Evolutionary conservation across 2,888 invertebrate genomes (phyloP).

Genomic region (Scaptomyza polygonia): DNA sequence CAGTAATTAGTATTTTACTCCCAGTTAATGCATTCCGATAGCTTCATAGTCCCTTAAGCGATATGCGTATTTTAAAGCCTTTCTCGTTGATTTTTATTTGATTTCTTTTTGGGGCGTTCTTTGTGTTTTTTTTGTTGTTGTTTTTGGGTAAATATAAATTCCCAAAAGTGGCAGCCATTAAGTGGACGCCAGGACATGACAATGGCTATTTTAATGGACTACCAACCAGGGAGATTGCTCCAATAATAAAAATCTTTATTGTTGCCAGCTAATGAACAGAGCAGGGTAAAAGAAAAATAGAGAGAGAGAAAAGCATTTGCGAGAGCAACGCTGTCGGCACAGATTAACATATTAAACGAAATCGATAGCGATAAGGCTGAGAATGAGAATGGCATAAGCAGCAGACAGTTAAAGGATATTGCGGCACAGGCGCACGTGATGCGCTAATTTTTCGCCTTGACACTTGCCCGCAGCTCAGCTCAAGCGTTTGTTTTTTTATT

Average conservation of each 20-base stretch:
- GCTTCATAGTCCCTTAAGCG: slow-evolving; percentile 55
- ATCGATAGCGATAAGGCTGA: slow-evolving; percentile 67
- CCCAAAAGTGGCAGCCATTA: slow-evolving; percentile 62
- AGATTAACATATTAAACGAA: slow-evolving; percentile 80
- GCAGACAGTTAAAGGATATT: slow-evolving; percentile 66
- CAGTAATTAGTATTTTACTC: slow-evolving; percentile 82
- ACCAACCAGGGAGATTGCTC: slow-evolving; percentile 47
- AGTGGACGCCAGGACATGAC: slow-evolving; percentile 65
- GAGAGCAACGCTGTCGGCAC: slow-evolving; percentile 37
- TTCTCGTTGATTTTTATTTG: slow-evolving; percentile 76
- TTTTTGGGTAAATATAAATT: slow-evolving; percentile 38
- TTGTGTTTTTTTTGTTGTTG: too few species aligned
- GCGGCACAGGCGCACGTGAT: slow-evolving; percentile 77
- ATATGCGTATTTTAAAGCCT: slow-evolving; percentile 67
- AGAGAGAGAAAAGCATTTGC: background rate
- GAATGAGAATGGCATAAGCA: slow-evolving; percentile 19
- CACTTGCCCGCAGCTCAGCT: slow-evolving; percentile 69
- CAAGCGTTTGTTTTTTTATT: background rate
- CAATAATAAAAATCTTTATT: slow-evolving; percentile 61
- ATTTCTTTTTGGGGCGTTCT: slow-evolving; percentile 41
- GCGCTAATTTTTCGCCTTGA: slow-evolving; percentile 77
- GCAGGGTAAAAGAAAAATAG: too few species aligned
- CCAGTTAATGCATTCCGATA: slow-evolving; percentile 80
- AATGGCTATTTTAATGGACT: slow-evolving; percentile 62
- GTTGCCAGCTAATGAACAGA: slow-evolving; percentile 65